A percentile compares a stretch with the other conserved stretches of the same genome.
phyloP scores from a whole-genome alignment of 2,113 vertebrate species.

The Heloderma charlesbogerti region DNA sequence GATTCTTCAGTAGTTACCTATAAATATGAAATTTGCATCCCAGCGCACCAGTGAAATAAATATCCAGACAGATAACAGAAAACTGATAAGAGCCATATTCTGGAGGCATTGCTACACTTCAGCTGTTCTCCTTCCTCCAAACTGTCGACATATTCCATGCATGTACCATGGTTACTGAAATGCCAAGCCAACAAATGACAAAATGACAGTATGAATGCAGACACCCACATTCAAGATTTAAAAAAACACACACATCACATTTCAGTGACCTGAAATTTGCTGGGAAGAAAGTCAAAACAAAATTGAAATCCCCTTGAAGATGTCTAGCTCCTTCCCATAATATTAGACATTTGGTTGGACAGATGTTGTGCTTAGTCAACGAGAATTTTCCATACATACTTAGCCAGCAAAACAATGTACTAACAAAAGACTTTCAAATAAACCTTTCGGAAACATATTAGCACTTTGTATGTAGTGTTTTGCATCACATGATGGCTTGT shows the following conservation, averaged over 20 bases:
- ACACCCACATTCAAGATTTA: not conserved
- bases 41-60: not conserved
- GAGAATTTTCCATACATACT: not conserved
- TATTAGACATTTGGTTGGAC: not conserved
- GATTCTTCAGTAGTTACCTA: not conserved
- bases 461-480: not conserved
- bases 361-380: not conserved
- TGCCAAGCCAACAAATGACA: conserved; percentile 7
- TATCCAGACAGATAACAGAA: not conserved
- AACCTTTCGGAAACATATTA: not conserved
- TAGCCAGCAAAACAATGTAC: not conserved
- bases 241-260: not conserved
- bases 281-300: not conserved
- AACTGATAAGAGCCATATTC: conserved; percentile 4
- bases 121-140: not conserved
- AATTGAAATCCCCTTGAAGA: conserved; percentile 8
- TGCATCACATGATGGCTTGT: not conserved
- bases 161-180: not conserved
- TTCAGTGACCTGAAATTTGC: not conserved
- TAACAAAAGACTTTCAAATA: not conserved
- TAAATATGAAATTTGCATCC: conserved; percentile 10
- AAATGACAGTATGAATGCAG: conserved; percentile 7
- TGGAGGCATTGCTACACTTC: not conserved
- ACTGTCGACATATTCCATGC: conserved; percentile 1
- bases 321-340: not conserved